Base-by-base conservation (phyloP, 2,113 vertebrate species). In the Emydocephalus ijimae region DNA sequence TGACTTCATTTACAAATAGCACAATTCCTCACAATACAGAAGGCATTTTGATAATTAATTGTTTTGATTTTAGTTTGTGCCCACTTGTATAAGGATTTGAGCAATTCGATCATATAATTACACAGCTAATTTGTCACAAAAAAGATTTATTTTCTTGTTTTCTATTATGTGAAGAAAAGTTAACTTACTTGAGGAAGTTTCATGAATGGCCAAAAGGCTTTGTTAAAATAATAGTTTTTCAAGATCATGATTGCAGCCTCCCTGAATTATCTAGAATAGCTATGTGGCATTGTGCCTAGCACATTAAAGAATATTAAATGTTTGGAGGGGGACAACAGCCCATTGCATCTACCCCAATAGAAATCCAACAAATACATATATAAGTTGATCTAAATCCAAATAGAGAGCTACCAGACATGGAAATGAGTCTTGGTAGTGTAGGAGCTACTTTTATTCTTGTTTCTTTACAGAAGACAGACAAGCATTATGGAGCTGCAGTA, bases 401-500 rank as follows among this genome's bases (percentile, higher is more conserved):
- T 52, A 26, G 9, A 52, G 20, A 86, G 3, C 3, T 24, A 24
- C 43, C 23, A 29, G 43, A 52, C 26, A 50, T 48, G 21, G 85
- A 87, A 26, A 48, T 14, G 24, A 15, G 48, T 11, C 81, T 85
- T 86, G 21, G 85, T 50, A 50, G 85, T 86, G 10, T 26, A 50
- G 24, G 23, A 29, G 5, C 26, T 52, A 5, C 14, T 52, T 20
- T 81, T 43, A 39, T 81, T 23, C 20, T 43, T 59, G 91, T 7
- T 87, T 50, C 10, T 93, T 92, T 89, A 74, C 23, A 88, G 90
- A 14, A 61, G 5, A 85, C 89, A 92, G 29, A 90, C 43, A 90
- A 81, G 61, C 74, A 92, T 90, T 89, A 48, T 50, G 12, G 89
- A 45, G 89, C 34, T 12, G 23, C 29, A 74, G 0, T 0, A 45